Evolutionary conservation across 2,113 vertebrate species (phyloP), one percentile per base, ranked within the genome.

Genomic region (Oncorhynchus kisutch): DNA sequence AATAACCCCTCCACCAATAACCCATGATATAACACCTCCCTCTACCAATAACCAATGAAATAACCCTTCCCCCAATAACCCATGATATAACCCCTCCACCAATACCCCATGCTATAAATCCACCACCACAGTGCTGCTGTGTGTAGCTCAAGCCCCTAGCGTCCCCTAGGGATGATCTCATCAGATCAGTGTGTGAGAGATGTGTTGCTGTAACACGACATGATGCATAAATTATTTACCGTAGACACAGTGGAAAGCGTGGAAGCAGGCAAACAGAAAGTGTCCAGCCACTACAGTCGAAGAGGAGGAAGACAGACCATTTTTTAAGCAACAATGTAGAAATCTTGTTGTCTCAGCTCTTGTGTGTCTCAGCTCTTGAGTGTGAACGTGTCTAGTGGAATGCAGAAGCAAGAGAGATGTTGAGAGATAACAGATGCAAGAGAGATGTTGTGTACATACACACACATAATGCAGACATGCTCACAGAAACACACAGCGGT

Each of bases 191-290:
- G 75, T 77, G 77, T 82, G 80, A 88, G 69, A 72, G 25, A 90
- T 84, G 77, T 78, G 75, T 79, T 74, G 79, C 80, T 73, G 73
- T 27, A 65, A 79, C 79, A 74, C 57, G 14, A 75, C 64, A 18
- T 76, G 78, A 71, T 79, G 70, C 22, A 73, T 87, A 87, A 89
- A 89, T 88, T 85, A 85, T 90, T 88, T 78, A 87, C 81, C 60
- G 49, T 73, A 74, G 39, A 76, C 20, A 78, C n/a, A 22, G n/a
- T 11, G 64, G 22, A 20, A 48, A 31, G 8, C 68, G 2, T 12
- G 34, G 18, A 69, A 69, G 34, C 68, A 70, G 39, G 68, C n/a
- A 70, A 34, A 68, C 31, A 25, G 14, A 67, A 14, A 31, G 27
- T 14, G 49, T 51, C 49, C 14, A 11, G 49, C 49, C 49, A 51